A percentile compares a stretch with the other conserved stretches of the same genome.
These are phyloP conservation scores for Etheostoma spectabile DNA, from an alignment of 2,113 vertebrate species.

Conservation along the genomic window DNA sequence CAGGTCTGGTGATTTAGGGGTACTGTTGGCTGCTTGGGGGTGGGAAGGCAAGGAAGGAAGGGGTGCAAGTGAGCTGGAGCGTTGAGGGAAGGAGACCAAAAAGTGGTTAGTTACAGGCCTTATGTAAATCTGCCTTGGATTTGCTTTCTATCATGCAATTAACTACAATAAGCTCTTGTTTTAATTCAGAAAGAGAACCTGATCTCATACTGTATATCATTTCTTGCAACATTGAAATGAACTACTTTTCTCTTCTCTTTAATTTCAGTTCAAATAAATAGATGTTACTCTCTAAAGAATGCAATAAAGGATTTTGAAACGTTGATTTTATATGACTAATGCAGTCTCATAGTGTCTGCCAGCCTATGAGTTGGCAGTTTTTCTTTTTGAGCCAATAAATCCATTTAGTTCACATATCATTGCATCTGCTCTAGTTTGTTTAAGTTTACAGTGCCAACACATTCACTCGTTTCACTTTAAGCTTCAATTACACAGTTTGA, in stretches of 20 bases:
- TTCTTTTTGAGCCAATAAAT: conserved; percentile 60
- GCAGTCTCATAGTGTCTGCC: conserved; percentile 44
- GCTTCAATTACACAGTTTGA: conserved; percentile 29
- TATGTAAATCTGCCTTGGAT: conserved; percentile 11
- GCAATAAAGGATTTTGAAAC: conserved; percentile 52
- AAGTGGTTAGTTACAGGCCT: conserved; percentile 39
- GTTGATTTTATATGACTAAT: conserved; percentile 56
- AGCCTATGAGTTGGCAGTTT: conserved; percentile 41
- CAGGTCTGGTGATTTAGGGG: conserved; percentile 66
- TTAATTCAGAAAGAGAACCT: conserved; percentile 40
- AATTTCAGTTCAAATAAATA: conserved; percentile 58
- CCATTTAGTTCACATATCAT: conserved; percentile 64
- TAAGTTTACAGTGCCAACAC: conserved; percentile 50
- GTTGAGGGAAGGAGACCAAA: conserved; percentile 10
- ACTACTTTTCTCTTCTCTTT: conserved; percentile 53
- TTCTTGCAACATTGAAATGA: conserved; percentile 14
- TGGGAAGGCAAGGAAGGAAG: conserved; percentile 19
- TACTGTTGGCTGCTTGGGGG: conserved; percentile 47
- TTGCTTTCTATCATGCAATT: conserved; percentile 14
- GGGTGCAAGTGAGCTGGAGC: conserved; percentile 38
- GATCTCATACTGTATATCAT: conserved; percentile 37
- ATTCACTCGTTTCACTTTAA: conserved; percentile 23
- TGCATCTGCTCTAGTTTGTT: conserved; percentile 59
- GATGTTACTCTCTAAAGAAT: conserved; percentile 30
- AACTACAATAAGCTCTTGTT: conserved; percentile 36